Evolutionary conservation across 2,888 invertebrate genomes (phyloP).

Genomic region (Tetropium fuscum): DNA sequence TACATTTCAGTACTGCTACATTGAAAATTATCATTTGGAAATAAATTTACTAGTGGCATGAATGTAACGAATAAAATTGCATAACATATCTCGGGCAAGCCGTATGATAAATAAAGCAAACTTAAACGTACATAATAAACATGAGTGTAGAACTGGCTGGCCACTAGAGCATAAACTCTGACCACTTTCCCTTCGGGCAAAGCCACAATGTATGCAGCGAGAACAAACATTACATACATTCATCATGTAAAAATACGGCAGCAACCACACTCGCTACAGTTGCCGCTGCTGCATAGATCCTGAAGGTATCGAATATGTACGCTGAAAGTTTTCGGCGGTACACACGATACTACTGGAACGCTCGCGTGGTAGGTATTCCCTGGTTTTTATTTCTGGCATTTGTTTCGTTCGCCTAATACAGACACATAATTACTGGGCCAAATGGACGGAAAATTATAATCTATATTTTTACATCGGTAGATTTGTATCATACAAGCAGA

Average conservation of each 20-base stretch:
- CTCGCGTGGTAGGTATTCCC: too few relatives aligned
- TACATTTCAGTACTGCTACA: too few relatives aligned
- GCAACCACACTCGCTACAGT: not conserved
- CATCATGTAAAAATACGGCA: not conserved
- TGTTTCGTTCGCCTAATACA: too few relatives aligned
- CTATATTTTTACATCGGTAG: too few relatives aligned
- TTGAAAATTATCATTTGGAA: conserved; percentile 1
- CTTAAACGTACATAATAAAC: conserved; percentile 40
- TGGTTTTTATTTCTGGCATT: too few relatives aligned
- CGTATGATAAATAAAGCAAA: conserved; percentile 39
- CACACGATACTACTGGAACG: not conserved
- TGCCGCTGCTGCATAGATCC: too few relatives aligned
- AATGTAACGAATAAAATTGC: conserved; percentile 37
- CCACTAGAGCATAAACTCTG: conserved; percentile 42
- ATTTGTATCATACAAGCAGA: too few relatives aligned
- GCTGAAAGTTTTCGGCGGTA: not conserved
- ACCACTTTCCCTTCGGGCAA: conserved; percentile 43
- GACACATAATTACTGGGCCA: too few relatives aligned
- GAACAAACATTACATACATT: conserved; percentile 19
- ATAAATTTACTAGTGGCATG: conserved; percentile 11
- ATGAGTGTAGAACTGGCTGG: conserved; percentile 38
- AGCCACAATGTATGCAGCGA: conserved; percentile 39
- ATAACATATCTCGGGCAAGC: conserved; percentile 38
- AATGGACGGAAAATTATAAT: too few relatives aligned
- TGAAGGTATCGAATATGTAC: too few relatives aligned